These are phyloP conservation scores for Coronaproctus castanopsis DNA, from an alignment of 2,888 invertebrate species.

Conservation along the genomic window DNA sequence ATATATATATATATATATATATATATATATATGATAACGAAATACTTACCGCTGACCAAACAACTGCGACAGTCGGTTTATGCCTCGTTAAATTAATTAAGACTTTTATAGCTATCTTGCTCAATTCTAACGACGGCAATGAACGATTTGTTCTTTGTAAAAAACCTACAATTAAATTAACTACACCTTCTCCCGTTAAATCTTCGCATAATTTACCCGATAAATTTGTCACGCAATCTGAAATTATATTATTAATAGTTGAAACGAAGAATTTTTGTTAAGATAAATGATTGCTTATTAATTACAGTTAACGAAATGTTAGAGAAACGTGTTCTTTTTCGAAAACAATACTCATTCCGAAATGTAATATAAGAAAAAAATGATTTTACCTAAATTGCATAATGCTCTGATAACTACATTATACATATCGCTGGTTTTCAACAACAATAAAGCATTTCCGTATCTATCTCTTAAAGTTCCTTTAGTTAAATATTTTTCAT, in stretches of 20 bases:
- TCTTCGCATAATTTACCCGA: constrained; percentile 12
- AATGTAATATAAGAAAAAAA: no score
- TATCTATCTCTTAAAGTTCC: constrained; percentile 7
- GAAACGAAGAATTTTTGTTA: neutral
- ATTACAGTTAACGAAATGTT: no score
- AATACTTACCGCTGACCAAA: constrained; percentile 9
- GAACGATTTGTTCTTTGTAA: constrained; percentile 14
- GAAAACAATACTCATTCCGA: no score
- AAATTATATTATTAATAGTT: neutral
- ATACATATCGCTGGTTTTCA: constrained; percentile 11
- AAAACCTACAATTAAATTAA: constrained; percentile 13
- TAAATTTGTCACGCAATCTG: constrained; percentile 9
- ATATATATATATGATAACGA: no score
- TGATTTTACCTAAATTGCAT: constrained; percentile 8
- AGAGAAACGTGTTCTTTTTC: no score
- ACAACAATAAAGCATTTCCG: constrained; percentile 2
- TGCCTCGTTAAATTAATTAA: constrained; percentile 14
- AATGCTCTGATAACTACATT: constrained; percentile 4
- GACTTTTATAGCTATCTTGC: constrained; percentile 12
- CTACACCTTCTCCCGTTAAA: constrained; percentile 6
- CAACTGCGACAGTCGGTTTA: constrained; percentile 2
- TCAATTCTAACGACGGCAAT: constrained; percentile 12
- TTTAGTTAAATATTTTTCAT: neutral
- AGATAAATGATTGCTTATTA: no score
- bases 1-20: no score